These are phyloP conservation scores for Adrianichthys oophorus DNA, from an alignment of 2,797 vertebrate species.

Conservation along the genomic window DNA sequence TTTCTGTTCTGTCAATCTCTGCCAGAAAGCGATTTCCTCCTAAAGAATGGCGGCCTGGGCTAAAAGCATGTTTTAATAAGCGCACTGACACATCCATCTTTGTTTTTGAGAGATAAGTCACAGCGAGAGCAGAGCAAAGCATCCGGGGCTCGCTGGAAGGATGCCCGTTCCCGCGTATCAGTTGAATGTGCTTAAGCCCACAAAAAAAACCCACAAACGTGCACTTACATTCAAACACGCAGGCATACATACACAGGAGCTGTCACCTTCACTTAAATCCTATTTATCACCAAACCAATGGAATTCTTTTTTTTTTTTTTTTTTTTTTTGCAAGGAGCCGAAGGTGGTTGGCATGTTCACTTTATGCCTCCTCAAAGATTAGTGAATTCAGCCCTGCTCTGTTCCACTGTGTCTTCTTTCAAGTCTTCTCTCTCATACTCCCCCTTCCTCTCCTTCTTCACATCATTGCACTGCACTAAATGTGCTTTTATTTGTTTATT, in stretches of 20 bases:
- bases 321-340: constrained; percentile 43
- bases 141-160: constrained; percentile 74
- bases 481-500: constrained; percentile 78
- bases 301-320: constrained; percentile 59
- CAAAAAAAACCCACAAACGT: constrained; percentile 51
- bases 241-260: constrained; percentile 66
- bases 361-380: constrained; percentile 82
- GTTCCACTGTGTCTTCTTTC: constrained; percentile 74
- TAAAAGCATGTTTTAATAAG: constrained; percentile 84
- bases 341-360: constrained; percentile 82
- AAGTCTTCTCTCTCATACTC: constrained; percentile 73
- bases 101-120: constrained; percentile 83
- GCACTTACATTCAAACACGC: constrained; percentile 49
- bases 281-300: constrained; percentile 77
- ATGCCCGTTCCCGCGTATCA: constrained; percentile 72
- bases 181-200: constrained; percentile 65
- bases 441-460: constrained; percentile 63
- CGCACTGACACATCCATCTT: constrained; percentile 80
- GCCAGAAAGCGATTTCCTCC: constrained; percentile 77
- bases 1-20: constrained; percentile 79
- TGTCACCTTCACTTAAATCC: constrained; percentile 81
- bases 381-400: constrained; percentile 76
- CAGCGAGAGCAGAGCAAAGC: constrained; percentile 63
- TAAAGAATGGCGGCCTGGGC: constrained; percentile 72
- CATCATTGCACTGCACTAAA: constrained; percentile 73